phyloP scores from a whole-genome alignment of 2,113 vertebrate genomes.

The Pygoscelis antarcticus region DNA sequence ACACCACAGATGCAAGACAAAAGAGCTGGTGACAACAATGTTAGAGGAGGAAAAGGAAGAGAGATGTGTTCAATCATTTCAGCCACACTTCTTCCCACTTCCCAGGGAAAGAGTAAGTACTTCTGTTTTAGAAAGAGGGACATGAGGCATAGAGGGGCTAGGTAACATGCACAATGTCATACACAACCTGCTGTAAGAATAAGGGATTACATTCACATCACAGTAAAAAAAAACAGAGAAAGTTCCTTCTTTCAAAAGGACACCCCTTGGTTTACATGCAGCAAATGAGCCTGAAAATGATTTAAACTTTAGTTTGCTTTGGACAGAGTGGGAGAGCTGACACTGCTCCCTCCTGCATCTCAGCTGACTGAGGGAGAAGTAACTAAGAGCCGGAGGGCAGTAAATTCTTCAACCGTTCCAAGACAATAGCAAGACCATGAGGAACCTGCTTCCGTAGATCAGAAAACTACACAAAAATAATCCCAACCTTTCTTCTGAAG shows the following conservation, averaged over 20 bases:
- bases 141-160: fast-evolving
- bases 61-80: background rate
- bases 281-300: background rate
- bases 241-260: background rate
- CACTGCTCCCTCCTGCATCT: background rate
- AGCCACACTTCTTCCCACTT: fast-evolving
- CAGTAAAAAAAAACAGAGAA: background rate
- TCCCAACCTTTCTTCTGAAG: background rate
- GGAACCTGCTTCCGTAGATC: background rate
- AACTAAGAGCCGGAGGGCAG: background rate
- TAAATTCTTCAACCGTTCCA: background rate
- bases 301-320: background rate
- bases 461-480: background rate
- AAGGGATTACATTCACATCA: background rate
- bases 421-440: background rate
- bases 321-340: background rate
- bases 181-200: background rate
- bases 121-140: background rate
- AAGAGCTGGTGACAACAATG: background rate
- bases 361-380: background rate
- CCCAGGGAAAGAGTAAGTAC: background rate
- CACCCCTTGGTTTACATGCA: background rate
- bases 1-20: background rate
- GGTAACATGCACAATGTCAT: background rate
- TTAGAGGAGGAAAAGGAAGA: background rate